Base-by-base conservation (phyloP, 2,113 vertebrate species). In the Sinocyclocheilus anshuiensis region DNA sequence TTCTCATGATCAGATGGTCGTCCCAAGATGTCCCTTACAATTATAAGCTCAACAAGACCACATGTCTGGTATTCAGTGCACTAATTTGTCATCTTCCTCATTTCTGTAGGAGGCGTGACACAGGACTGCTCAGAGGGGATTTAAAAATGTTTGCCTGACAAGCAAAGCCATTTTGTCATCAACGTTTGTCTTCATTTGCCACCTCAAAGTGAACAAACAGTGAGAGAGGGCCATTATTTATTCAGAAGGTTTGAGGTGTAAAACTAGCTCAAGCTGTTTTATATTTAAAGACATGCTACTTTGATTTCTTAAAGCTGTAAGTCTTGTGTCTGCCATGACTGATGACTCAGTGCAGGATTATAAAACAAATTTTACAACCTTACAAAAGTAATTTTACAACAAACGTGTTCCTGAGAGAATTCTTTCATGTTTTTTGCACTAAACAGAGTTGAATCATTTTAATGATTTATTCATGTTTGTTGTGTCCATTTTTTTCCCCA, bases 191-290 rank as follows among this genome's bases (percentile, higher is more conserved):
- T 77, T 82, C 59, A 55, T 75, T 65, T 85, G 69, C 45, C 78
- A 65, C 72, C 78, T 77, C 78, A 85, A 82, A 82, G 78, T 90
- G 89, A 92, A 90, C 87, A 91, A 92, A 92, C 33, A 69, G 26
- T 26, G 48, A 77, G 84, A 83, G 90, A 88, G 53, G 84, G 72
- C 87, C 87, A 88, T 93, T 87, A 91, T 86, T 93, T 92, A 93
- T 94, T 92, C 83, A 92, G 71, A 86, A 29, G 76, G 77, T 50
- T 81, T 77, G 89, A 22, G 57, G 78, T 55, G 24, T 33, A 77
- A 33, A 83, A 53, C 18, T 50, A 39, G 61, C 72, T 57, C 13
- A 3, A 26, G 39, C 84, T 80, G n/a, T 77, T 77, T 77, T 63
- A 83, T 50, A 77, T 83, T 50, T 77, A 61, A 65, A 76, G 61